Conservation (phyloP, 2,888 invertebrate genomes). For the Alcis repandata region DNA sequence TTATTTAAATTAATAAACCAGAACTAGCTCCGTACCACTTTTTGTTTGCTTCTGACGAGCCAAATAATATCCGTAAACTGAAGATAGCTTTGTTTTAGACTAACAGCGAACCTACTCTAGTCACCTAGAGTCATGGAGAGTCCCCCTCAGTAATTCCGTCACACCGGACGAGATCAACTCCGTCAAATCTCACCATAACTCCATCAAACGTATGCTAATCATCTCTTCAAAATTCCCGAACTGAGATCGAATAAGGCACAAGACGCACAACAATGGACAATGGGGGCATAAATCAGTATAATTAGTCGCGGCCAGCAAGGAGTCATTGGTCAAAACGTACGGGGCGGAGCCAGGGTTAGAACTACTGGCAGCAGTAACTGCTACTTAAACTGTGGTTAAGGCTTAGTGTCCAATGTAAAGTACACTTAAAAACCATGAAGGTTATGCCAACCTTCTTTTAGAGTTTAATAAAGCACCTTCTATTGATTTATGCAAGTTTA, state of each 20-base stretch:
- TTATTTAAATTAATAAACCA: no score
- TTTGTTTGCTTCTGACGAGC: no score
- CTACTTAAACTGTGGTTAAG: background rate
- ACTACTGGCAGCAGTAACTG: conserved; percentile 54
- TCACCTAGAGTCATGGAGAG: no score
- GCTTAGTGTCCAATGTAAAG: no score
- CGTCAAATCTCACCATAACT: background rate
- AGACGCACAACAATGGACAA: conserved; percentile 94
- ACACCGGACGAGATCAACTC: background rate
- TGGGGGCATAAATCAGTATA: conserved; percentile 97
- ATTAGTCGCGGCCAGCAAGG: conserved; percentile 91
- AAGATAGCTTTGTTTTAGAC: no score
- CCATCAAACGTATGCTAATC: conserved; percentile 43
- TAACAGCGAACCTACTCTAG: no score
- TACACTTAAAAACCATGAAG: no score
- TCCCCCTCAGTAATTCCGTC: background rate
- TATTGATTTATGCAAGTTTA: no score
- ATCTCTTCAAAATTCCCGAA: conserved; percentile 41
- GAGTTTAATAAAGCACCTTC: no score
- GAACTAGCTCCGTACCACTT: no score
- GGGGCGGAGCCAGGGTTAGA: conserved; percentile 77
- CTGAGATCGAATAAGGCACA: conserved; percentile 72
- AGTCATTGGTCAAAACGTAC: conserved; percentile 89
- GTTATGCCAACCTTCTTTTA: no score
- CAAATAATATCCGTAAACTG: no score